These are phyloP conservation scores for Luscinia luscinia DNA, from an alignment of 2,797 vertebrate genomes.

Conservation along the genomic window DNA sequence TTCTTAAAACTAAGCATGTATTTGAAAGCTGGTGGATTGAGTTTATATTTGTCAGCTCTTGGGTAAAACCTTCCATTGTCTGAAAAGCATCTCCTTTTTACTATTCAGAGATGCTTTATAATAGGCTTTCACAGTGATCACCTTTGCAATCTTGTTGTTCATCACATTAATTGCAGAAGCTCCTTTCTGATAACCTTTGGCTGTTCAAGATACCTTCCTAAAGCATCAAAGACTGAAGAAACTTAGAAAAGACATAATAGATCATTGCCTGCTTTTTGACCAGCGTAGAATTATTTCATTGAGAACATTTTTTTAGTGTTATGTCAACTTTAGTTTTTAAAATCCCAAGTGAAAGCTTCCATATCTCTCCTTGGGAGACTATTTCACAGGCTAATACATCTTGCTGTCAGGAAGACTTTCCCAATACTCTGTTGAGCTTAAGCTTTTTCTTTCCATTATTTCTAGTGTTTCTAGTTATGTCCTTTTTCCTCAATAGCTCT, in stretches of 20 bases:
- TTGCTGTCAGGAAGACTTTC: conserved; percentile 14
- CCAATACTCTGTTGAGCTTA: background rate
- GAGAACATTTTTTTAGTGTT: conserved; percentile 34
- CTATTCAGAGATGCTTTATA: background rate
- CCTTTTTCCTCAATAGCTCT: conserved; percentile 10
- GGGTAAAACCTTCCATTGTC: background rate
- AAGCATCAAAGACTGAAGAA: conserved; percentile 7
- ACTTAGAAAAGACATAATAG: background rate
- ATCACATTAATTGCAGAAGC: conserved; percentile 14
- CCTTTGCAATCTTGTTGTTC: conserved; percentile 24
- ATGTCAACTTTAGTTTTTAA: conserved; percentile 53
- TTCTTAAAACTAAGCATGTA: background rate
- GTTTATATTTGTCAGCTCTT: background rate
- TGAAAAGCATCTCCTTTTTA: background rate
- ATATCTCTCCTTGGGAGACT: conserved; percentile 28
- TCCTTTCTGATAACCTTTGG: conserved; percentile 9
- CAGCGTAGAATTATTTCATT: conserved; percentile 37
- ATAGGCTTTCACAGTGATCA: background rate
- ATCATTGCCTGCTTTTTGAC: background rate
- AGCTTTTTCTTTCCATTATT: conserved; percentile 42
- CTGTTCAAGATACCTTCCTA: background rate
- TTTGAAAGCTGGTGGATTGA: background rate
- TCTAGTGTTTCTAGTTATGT: conserved; percentile 40
- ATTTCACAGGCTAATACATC: conserved; percentile 53
- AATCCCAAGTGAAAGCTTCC: conserved; percentile 53